Conservation (phyloP, 2,888 invertebrate species). For the Mesoligia furuncula region DNA sequence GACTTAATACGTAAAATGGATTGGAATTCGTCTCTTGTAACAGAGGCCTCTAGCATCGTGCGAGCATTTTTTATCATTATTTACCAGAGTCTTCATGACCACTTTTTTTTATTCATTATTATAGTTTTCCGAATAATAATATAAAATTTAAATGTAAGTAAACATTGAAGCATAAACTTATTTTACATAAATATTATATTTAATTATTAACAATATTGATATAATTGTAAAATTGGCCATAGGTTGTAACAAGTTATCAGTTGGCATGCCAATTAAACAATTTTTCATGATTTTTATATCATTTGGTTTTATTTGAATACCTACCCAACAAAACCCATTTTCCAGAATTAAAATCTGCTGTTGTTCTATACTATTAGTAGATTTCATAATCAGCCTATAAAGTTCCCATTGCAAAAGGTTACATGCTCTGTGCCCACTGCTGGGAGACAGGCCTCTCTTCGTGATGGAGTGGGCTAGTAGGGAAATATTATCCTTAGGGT, state of each 20-base stretch:
- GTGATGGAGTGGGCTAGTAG: too few species aligned
- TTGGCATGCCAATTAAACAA: slow-evolving; percentile 90
- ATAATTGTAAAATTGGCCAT: slow-evolving; percentile 90
- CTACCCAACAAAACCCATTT: neutral
- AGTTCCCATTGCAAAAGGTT: too few species aligned
- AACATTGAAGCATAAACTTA: slow-evolving; percentile 90
- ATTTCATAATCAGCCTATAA: too few species aligned
- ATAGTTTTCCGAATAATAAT: slow-evolving; percentile 88
- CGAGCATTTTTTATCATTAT: slow-evolving; percentile 81
- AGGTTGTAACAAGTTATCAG: slow-evolving; percentile 90
- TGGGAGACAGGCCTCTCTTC: too few species aligned
- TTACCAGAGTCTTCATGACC: slow-evolving; percentile 81
- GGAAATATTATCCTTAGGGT: too few species aligned
- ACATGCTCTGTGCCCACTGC: too few species aligned
- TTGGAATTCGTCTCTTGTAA: slow-evolving; percentile 69
- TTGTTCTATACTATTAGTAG: too few species aligned
- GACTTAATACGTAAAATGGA: slow-evolving; percentile 76
- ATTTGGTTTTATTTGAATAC: slow-evolving; percentile 80
- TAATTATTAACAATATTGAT: slow-evolving; percentile 90
- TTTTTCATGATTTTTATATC: slow-evolving; percentile 90
- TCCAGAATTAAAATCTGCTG: too few species aligned
- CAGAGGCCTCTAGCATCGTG: slow-evolving; percentile 78
- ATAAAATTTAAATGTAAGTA: slow-evolving; percentile 90
- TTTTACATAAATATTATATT: slow-evolving; percentile 91
- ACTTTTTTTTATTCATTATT: slow-evolving; percentile 82